Conservation (phyloP, 2,888 invertebrate species). For the Spialia ferax region DNA sequence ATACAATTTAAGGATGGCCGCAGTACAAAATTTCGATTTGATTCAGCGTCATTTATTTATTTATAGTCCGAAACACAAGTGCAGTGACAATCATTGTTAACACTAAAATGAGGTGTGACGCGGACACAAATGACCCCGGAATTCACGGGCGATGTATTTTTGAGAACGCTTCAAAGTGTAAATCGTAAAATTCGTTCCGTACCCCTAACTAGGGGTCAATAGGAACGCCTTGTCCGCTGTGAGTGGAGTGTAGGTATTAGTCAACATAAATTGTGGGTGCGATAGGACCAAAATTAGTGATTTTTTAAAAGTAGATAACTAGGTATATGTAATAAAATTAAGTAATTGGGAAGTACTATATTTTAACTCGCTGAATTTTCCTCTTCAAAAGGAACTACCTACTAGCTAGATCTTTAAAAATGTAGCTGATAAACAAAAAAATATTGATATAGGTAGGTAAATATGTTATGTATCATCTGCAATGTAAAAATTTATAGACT, state of each 20-base stretch:
- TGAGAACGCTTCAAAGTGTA: constrained; percentile 77
- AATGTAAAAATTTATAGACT: too few species aligned
- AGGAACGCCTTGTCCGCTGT: constrained; percentile 49
- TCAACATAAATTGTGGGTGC: too few species aligned
- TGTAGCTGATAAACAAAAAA: too few species aligned
- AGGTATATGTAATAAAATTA: too few species aligned
- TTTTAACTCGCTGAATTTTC: too few species aligned
- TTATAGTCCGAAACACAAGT: constrained; percentile 17
- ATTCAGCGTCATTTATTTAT: constrained; percentile 3
- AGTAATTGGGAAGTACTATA: too few species aligned
- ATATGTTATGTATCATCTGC: too few species aligned
- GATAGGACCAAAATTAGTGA: too few species aligned
- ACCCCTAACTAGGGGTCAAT: constrained; percentile 73
- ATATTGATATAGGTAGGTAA: too few species aligned
- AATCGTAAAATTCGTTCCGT: constrained; percentile 78
- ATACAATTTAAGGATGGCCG: background rate
- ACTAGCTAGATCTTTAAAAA: too few species aligned
- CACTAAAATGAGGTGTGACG: constrained; percentile 74
- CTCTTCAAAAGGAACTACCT: too few species aligned
- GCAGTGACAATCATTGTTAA: constrained; percentile 53
- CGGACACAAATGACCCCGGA: constrained; percentile 71
- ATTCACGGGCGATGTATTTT: constrained; percentile 83
- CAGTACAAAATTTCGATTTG: background rate
- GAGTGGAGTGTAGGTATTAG: background rate
- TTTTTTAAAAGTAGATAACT: too few species aligned